Evolutionary conservation across 1,140 invertebrate genomes (phyloP).

Genomic region (Homarus americanus): DNA sequence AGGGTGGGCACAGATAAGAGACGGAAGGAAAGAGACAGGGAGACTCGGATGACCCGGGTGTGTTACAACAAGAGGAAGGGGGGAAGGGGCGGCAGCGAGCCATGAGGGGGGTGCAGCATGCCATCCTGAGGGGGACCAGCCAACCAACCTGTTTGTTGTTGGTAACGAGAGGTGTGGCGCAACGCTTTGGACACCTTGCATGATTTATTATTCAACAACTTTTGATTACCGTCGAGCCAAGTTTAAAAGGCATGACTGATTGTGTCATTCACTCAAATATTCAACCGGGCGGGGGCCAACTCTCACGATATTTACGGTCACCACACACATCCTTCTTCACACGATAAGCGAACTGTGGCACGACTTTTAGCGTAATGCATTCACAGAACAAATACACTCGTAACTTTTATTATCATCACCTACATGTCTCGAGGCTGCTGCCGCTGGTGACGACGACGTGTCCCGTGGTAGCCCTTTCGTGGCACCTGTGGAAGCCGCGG

Average conservation of each 20-base stretch:
- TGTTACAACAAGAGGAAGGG: no score
- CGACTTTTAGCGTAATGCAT: not conserved
- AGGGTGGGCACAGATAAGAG: no score
- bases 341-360: not conserved
- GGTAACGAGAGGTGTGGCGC: not conserved
- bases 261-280: slow-evolving; percentile 6
- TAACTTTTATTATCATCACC: no score
- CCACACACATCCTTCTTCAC: not conserved
- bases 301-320: not conserved
- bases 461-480: not conserved
- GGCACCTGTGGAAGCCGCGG: not conserved
- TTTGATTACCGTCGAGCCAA: not conserved
- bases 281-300: not conserved
- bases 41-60: no score
- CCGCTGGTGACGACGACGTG: not conserved
- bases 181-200: not conserved
- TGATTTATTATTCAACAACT: not conserved
- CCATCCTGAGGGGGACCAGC: no score
- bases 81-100: no score
- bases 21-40: no score
- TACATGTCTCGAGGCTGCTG: no score
- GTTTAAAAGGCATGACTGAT: not conserved
- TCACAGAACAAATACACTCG: not conserved
- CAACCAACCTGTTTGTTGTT: not conserved
- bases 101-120: no score